Percentiles rank a stretch among this genome's conserved stretches.
Evolutionary conservation across 1,140 invertebrate species (phyloP).

Genomic region (Dendrolimus kikuchii): DNA sequence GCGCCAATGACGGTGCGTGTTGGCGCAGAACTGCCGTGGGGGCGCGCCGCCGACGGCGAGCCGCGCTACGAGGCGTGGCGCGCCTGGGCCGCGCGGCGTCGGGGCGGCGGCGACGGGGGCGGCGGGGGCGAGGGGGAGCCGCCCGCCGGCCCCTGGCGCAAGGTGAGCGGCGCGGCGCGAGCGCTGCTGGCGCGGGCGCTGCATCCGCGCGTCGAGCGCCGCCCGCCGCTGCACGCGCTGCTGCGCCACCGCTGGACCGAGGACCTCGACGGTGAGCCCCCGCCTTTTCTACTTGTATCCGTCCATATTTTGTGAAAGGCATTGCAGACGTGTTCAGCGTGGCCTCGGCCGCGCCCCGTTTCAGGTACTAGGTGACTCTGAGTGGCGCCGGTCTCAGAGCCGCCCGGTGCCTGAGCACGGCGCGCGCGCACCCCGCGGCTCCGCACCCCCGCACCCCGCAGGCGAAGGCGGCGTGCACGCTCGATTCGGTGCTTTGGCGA

Average conservation of each 20-base stretch:
- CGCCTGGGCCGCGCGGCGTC: constrained; percentile 72
- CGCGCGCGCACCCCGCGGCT: constrained; percentile 9
- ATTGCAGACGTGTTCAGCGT: background rate
- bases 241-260: constrained; percentile 85
- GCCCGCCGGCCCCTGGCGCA: constrained; percentile 81
- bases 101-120: constrained; percentile 38
- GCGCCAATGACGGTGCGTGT: constrained; percentile 1
- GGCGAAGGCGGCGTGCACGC: constrained; percentile 11
- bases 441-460: constrained; percentile 4
- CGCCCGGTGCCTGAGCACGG: constrained; percentile 50
- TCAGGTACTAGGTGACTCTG: constrained; percentile 91
- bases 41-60: constrained; percentile 82
- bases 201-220: constrained; percentile 74
- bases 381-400: constrained; percentile 72
- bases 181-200: constrained; percentile 84
- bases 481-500: constrained; percentile 87
- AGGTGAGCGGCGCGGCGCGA: constrained; percentile 83
- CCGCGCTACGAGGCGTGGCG: constrained; percentile 86
- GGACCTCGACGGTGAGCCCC: background rate
- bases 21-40: constrained; percentile 89
- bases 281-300: background rate
- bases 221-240: constrained; percentile 81
- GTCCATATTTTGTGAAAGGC: background rate
- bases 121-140: constrained; percentile 46
- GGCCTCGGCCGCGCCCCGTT: constrained; percentile 35